Evolutionary conservation across 2,113 vertebrate genomes (phyloP).

Genomic region (Picathartes gymnocephalus): DNA sequence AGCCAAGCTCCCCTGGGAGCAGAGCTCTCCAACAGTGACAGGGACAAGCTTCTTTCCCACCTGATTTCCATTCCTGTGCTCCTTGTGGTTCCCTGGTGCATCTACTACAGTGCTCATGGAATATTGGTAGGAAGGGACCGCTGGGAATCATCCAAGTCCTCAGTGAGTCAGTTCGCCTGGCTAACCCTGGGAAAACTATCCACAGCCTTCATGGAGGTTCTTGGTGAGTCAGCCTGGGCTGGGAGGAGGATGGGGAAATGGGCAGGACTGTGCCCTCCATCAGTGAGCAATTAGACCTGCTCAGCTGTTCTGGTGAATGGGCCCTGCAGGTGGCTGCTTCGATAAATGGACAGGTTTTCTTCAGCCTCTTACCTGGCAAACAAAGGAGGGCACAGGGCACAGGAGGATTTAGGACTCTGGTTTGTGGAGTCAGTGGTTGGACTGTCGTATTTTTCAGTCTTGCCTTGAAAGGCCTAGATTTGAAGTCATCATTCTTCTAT

Average conservation of each 20-base stretch:
- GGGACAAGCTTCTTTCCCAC: not conserved
- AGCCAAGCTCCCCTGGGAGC: not conserved
- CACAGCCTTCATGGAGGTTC: not conserved
- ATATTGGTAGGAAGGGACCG: not conserved
- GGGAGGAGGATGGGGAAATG: not conserved
- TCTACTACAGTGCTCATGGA: not conserved
- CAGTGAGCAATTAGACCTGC: not conserved
- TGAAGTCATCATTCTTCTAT: not conserved
- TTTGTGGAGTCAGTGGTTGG: not conserved
- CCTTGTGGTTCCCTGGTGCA: not conserved
- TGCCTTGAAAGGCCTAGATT: not conserved
- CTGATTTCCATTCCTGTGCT: not conserved
- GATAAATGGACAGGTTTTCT: not conserved
- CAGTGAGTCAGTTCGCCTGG: not conserved
- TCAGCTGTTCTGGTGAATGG: not conserved
- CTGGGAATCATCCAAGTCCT: not conserved
- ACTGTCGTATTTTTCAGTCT: not conserved
- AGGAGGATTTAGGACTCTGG: not conserved
- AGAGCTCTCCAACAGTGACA: not conserved
- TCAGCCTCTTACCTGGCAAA: not conserved
- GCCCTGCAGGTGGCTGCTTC: not conserved
- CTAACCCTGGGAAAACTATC: not conserved
- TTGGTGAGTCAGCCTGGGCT: not conserved
- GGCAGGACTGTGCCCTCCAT: not conserved
- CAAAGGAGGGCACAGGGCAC: not conserved